phyloP scores from a whole-genome alignment of 1,140 invertebrate genomes.

The Drosophila prosaltans region DNA sequence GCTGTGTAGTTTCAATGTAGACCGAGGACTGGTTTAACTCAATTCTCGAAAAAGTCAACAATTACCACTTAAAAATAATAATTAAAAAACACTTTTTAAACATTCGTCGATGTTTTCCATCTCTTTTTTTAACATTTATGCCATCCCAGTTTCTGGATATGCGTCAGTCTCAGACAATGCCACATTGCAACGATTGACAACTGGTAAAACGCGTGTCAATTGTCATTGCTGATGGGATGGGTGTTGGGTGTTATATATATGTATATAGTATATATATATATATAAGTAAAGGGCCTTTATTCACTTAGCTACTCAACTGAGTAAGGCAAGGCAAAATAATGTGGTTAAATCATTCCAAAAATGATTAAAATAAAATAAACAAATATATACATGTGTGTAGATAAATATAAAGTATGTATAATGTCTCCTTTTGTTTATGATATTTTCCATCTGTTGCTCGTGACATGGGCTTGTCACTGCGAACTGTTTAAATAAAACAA shows the following conservation, averaged over 20 bases:
- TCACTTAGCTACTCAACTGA: not conserved
- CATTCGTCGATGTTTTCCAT: too few species aligned
- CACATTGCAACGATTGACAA: conserved; percentile 3
- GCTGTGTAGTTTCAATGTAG: too few species aligned
- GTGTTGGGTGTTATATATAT: not conserved
- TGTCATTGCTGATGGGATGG: not conserved
- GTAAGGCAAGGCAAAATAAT: not conserved
- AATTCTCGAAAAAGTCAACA: too few species aligned
- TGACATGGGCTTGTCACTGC: conserved; percentile 17
- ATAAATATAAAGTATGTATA: too few species aligned
- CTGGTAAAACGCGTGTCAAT: not conserved
- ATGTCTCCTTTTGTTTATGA: conserved; percentile 1
- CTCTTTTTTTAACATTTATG: too few species aligned
- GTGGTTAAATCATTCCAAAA: conserved; percentile 5
- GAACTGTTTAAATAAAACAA: conserved; percentile 41
- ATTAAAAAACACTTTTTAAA: too few species aligned
- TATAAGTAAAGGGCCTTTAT: not conserved
- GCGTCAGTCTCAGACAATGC: conserved; percentile 18
- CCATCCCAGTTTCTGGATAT: conserved; percentile 18
- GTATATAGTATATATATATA: not conserved
- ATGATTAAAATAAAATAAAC: conserved; percentile 17
- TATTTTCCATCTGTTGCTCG: conserved; percentile 23
- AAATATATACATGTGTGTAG: not conserved
- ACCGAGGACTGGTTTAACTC: too few species aligned
- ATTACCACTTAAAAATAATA: too few species aligned